Conservation (phyloP, 2,113 vertebrate species). For the Patagioenas fasciata region DNA sequence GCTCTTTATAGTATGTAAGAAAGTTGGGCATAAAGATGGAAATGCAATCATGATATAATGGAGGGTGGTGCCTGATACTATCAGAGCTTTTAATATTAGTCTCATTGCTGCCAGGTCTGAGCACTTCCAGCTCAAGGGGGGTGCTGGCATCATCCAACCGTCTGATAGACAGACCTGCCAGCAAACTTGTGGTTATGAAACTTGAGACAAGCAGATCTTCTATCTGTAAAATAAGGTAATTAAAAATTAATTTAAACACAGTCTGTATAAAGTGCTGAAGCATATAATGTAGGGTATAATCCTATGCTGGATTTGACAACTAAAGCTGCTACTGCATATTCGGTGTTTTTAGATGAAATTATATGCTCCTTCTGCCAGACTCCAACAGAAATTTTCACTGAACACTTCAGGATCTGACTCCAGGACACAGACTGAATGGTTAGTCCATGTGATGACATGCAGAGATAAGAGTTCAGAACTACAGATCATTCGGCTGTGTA, state of each 20-base stretch:
- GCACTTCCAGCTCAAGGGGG: slow-evolving; percentile 31
- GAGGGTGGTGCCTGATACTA: slow-evolving; percentile 53
- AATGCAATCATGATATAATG: slow-evolving; percentile 34
- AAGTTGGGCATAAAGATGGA: slow-evolving; percentile 3
- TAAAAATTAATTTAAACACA: slow-evolving; percentile 67
- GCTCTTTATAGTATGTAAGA: neutral
- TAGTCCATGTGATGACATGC: neutral
- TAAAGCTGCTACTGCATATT: slow-evolving; percentile 40
- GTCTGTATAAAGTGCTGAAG: slow-evolving; percentile 53
- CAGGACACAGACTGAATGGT: neutral
- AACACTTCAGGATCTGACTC: neutral
- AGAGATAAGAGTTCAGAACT: neutral
- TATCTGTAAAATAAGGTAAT: slow-evolving; percentile 63
- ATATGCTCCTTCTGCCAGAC: neutral
- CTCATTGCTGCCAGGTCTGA: neutral
- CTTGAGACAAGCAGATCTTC: slow-evolving; percentile 49
- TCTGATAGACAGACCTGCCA: slow-evolving; percentile 50
- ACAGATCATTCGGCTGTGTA: neutral
- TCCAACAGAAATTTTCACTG: neutral
- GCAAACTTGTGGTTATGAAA: slow-evolving; percentile 56
- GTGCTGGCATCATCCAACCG: slow-evolving; percentile 23
- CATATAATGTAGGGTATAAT: slow-evolving; percentile 41
- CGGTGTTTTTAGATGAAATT: slow-evolving; percentile 17
- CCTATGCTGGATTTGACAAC: slow-evolving; percentile 45
- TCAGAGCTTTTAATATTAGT: slow-evolving; percentile 50